A percentile compares a stretch with the other conserved stretches of the same genome.
Conservation (phyloP, 2,888 invertebrate species). For the Nebria salina region DNA sequence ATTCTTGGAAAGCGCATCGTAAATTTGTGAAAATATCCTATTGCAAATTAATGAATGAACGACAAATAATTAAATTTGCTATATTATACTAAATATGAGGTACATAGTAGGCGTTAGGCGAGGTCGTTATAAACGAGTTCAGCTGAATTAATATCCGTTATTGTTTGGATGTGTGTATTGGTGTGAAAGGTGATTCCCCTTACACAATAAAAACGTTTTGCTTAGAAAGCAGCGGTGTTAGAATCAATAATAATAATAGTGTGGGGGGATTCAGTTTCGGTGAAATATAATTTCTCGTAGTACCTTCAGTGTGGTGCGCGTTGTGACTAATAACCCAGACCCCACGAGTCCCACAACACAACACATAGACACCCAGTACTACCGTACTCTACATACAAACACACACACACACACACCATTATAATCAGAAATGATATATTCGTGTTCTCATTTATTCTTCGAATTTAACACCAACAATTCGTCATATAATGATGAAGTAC, state of each 20-base stretch:
- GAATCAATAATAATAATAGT: conserved; percentile 1
- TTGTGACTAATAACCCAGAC: not conserved
- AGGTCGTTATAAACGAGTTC: not conserved
- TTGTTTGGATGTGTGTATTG: not conserved
- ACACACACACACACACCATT: not conserved
- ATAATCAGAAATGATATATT: not conserved
- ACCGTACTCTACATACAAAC: not conserved
- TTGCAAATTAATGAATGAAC: conserved; percentile 1
- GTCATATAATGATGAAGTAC: not conserved
- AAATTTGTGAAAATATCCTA: conserved; percentile 1
- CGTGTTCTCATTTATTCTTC: not conserved
- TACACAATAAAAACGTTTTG: conserved; percentile 1
- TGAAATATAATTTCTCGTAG: conserved; percentile 1
- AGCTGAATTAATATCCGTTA: not conserved
- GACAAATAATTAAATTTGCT: not conserved
- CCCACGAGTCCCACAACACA: not conserved
- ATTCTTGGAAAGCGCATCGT: not conserved
- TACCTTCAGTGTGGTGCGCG: not conserved
- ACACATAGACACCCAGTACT: too few species aligned
- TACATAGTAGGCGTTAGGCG: not conserved
- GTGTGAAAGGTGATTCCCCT: conserved; percentile 1
- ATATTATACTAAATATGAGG: conserved; percentile 1
- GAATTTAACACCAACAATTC: not conserved
- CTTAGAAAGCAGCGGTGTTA: not conserved
- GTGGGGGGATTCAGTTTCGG: conserved; percentile 1